Conservation (phyloP, 2,113 vertebrate species). For the Pollimyrus isidori region DNA sequence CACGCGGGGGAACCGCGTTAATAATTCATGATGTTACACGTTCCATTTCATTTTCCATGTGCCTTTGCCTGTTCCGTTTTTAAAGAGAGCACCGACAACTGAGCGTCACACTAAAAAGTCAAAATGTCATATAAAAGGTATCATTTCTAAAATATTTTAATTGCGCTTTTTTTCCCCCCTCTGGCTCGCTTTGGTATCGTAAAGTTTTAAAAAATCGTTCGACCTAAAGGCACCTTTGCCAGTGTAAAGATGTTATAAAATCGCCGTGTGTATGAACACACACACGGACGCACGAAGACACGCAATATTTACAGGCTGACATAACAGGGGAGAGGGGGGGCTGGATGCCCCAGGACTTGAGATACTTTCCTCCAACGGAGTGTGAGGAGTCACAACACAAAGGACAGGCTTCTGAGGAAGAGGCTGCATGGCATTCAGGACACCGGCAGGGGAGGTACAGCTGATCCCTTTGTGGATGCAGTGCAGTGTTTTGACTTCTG, state of each 20-base stretch:
- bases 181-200: constrained; percentile 12
- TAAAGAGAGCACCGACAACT: constrained; percentile 22
- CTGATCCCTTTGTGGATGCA: neutral
- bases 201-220: constrained; percentile 27
- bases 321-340: constrained; percentile 20
- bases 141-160: neutral
- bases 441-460: neutral
- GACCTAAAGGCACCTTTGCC: constrained; percentile 51
- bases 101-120: constrained; percentile 10
- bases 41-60: constrained; percentile 18
- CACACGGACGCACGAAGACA: neutral
- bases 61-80: constrained; percentile 6
- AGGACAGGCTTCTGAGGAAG: neutral
- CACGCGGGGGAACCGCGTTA: neutral
- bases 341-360: neutral
- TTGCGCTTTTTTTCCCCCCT: neutral
- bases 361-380: neutral
- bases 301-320: constrained; percentile 27
- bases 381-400: neutral
- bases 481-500: neutral
- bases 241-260: constrained; percentile 33
- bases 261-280: neutral
- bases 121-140: constrained; percentile 3
- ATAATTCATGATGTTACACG: constrained; percentile 33
- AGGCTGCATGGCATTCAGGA: neutral